These are phyloP conservation scores for Jaculus jaculus DNA, from an alignment of 2,113 vertebrate genomes.

Conservation along the genomic window DNA sequence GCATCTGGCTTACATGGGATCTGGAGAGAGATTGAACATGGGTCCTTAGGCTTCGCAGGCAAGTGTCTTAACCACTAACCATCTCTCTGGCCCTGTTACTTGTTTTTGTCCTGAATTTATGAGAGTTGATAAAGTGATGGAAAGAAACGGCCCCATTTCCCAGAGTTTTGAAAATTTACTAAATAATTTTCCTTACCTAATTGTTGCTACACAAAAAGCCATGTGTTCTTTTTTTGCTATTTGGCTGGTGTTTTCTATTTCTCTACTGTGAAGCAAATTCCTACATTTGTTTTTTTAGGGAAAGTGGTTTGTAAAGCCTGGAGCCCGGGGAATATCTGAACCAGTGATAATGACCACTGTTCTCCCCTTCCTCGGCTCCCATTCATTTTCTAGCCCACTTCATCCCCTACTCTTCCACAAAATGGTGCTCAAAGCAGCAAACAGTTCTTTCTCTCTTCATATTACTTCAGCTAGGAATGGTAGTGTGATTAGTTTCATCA, in stretches of 20 bases:
- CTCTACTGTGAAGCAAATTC: not conserved
- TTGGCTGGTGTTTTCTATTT: not conserved
- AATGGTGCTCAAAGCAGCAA: not conserved
- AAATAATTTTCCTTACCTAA: not conserved
- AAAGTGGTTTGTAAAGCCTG: not conserved
- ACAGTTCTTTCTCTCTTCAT: not conserved
- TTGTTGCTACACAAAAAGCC: not conserved
- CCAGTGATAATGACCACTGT: not conserved
- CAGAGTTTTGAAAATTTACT: slow-evolving; percentile 24
- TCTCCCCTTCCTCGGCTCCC: not conserved
- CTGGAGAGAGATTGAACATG: no score
- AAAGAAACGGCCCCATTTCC: not conserved
- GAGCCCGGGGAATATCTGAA: not conserved
- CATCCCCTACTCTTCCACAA: not conserved
- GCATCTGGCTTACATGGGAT: no score
- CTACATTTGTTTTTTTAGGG: not conserved
- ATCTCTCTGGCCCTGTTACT: not conserved
- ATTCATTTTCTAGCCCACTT: not conserved
- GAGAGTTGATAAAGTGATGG: not conserved
- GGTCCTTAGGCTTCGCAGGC: no score
- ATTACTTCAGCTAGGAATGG: not conserved
- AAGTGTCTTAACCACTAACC: no score
- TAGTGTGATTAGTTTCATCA: not conserved
- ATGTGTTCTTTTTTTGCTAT: not conserved
- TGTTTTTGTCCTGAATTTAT: not conserved